Evolutionary conservation across 2,888 invertebrate species (phyloP), one percentile per base, ranked within the genome.

Genomic region (Athalia rosae): DNA sequence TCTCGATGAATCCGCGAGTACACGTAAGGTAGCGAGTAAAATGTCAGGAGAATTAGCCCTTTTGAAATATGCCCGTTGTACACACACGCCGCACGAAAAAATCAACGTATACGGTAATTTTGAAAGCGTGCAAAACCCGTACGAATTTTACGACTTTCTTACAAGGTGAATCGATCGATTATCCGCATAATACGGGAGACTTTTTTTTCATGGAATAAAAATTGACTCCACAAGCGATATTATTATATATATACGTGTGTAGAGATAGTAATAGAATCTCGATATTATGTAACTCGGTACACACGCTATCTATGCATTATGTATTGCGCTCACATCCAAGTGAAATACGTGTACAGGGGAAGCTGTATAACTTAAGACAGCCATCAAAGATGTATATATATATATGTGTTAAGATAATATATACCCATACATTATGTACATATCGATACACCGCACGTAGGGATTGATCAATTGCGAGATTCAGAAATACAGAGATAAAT

Each of bases 241-340:
- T 43, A 58, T 15, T 67, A 67, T 53, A 67, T 41, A 67, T 50
- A 50, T 43, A 58, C 45, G 58, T 41, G 56, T 58, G 58, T 71
- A 71, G 15, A 56, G 58, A 58, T 45, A 45, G 71, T 43, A 71
- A 71, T 58, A 71, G 71, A 58, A 71, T 58, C 71, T 43, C 71
- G 45, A 58, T 56, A 71, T 71, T 56, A 71, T 71, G 71, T 71
- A 71, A 71, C 71, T 43, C 50, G n/a, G 45, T 43, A 58, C 58
- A 71, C 71, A 71, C 71, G 71, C 71, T 71, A 71, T 58, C 58
- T 71, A 45, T 71, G 58, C 58, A 71, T 58, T 71, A 71, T 45
- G 58, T 58, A 71, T 56, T 71, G 45, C 71, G 56, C 71, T 58
- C 58, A 45, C n/a, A 71, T 71, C 58, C 15, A 71, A 71, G 50